Percentiles rank a stretch among this genome's conserved stretches.
These are phyloP conservation scores for Trissonchulus latispiculum DNA, from an alignment of 2,888 invertebrate species.

Conservation along the genomic window DNA sequence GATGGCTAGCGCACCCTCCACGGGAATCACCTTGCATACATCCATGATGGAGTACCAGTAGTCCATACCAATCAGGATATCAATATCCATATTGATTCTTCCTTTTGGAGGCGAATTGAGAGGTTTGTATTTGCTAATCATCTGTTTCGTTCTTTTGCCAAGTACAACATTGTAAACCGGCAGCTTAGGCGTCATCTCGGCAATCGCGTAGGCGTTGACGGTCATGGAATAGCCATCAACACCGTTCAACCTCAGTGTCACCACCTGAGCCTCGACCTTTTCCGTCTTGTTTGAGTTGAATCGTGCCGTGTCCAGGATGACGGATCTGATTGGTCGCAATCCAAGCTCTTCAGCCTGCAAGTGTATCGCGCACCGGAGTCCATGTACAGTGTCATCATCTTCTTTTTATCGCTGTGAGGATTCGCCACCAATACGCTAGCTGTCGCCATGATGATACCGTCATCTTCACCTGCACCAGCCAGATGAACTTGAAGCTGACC, in stretches of 20 bases:
- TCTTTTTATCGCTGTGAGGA: background rate
- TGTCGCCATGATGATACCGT: slow-evolving; percentile 2
- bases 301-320: background rate
- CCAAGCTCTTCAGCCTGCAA: background rate
- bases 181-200: background rate
- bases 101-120: background rate
- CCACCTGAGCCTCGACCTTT: background rate
- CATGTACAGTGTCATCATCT: background rate
- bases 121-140: background rate
- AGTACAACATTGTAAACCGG: background rate
- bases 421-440: background rate
- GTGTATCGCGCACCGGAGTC: background rate
- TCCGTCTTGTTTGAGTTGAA: slow-evolving; percentile 8
- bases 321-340: background rate
- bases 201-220: background rate
- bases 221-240: background rate
- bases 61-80: background rate
- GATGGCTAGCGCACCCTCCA: background rate
- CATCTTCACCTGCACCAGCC: background rate
- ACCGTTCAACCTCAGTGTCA: background rate
- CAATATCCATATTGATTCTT: background rate
- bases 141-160: background rate
- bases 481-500: background rate
- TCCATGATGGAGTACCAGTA: background rate
- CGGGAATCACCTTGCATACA: background rate